phyloP scores from a whole-genome alignment of 2,797 vertebrate genomes.

The Leptoclinus maculatus region DNA sequence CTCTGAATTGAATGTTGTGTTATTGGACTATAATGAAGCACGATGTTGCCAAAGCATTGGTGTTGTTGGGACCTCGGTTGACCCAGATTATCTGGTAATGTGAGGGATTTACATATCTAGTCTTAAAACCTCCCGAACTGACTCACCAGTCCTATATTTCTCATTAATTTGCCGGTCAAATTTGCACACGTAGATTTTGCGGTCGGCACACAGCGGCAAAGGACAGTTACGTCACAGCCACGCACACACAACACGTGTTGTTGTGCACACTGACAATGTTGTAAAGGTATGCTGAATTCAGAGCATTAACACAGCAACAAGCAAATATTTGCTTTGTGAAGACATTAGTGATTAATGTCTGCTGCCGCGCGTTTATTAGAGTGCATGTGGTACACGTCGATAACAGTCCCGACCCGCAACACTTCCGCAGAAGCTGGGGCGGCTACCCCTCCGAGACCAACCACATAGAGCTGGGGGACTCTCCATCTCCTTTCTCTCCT shows the following conservation, averaged over 20 bases:
- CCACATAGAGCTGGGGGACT: conserved; percentile 1
- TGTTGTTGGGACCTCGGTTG: not conserved
- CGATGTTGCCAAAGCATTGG: too few species aligned
- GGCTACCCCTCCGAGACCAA: conserved; percentile 35
- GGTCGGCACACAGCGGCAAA: too few species aligned
- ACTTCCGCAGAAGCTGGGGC: not conserved
- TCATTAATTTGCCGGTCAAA: too few species aligned
- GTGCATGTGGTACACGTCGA: too few species aligned
- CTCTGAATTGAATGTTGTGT: not conserved
- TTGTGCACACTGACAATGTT: not conserved
- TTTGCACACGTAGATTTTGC: too few species aligned
- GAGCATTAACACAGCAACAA: not conserved
- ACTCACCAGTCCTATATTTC: too few species aligned
- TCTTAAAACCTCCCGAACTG: not conserved
- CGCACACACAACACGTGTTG: too few species aligned
- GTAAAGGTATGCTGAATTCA: not conserved
- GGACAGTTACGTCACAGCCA: too few species aligned
- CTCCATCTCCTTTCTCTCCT: conserved; percentile 7
- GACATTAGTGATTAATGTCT: not conserved
- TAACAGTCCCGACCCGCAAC: too few species aligned
- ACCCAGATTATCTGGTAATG: not conserved
- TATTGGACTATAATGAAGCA: not conserved
- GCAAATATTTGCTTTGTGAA: not conserved
- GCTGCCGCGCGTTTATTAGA: too few species aligned
- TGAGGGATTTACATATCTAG: not conserved